A percentile compares a stretch with the other conserved stretches of the same genome.
Evolutionary conservation across 2,797 vertebrate genomes (phyloP).

Genomic region (Poeciliopsis gracilis): DNA sequence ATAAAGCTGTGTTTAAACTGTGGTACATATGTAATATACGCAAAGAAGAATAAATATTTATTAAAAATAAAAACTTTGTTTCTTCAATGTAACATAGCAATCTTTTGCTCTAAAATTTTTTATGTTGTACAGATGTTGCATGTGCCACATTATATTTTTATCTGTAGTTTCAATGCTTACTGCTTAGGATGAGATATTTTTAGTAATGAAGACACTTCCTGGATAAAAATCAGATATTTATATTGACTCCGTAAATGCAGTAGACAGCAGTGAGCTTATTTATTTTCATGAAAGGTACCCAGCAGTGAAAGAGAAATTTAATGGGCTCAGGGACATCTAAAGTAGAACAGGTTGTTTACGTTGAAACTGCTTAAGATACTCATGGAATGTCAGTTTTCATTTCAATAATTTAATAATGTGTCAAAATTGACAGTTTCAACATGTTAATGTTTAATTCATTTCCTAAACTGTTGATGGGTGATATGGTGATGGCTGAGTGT

Average conservation of each 20-base stretch:
- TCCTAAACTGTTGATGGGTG: constrained; percentile 40
- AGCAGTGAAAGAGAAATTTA: background rate
- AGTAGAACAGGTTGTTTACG: constrained; percentile 42
- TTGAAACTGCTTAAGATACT: constrained; percentile 35
- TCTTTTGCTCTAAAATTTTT: background rate
- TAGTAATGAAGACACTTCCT: constrained; percentile 1
- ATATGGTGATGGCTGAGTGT: constrained; percentile 18
- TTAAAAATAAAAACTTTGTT: background rate
- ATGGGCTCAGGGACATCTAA: constrained; percentile 28
- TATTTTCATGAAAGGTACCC: background rate
- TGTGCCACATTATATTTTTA: background rate
- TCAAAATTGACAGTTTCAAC: background rate
- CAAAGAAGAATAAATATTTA: background rate
- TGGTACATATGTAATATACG: background rate
- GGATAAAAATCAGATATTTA: background rate
- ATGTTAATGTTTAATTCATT: constrained; percentile 65
- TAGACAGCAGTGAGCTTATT: background rate
- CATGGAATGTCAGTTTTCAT: constrained; percentile 45
- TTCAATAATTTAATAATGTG: constrained; percentile 33
- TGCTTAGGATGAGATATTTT: constrained; percentile 35
- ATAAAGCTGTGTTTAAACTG: background rate
- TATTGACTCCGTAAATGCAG: background rate
- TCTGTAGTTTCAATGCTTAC: constrained; percentile 15
- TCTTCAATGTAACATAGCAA: background rate
- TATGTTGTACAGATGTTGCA: background rate